A percentile compares a stretch with the other conserved stretches of the same genome.
Evolutionary conservation across 2,113 vertebrate genomes (phyloP).

Genomic region (Thunnus maccoyii): DNA sequence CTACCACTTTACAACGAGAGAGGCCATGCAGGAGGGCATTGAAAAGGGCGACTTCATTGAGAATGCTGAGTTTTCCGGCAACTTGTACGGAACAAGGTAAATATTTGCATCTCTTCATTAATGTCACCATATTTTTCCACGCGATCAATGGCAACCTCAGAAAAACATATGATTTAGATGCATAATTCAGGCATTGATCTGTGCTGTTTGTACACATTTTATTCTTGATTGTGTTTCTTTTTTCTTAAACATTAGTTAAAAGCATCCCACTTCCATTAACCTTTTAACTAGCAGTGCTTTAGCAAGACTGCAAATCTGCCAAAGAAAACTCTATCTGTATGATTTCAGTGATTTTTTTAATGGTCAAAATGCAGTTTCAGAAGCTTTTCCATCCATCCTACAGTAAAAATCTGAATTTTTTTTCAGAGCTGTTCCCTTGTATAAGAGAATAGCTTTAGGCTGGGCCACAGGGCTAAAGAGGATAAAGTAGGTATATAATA

Average conservation of each 20-base stretch:
- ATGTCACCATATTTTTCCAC: neutral
- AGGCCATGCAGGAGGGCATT: slow-evolving; percentile 91
- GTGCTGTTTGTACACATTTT: neutral
- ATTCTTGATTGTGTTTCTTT: neutral
- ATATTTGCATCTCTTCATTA: neutral
- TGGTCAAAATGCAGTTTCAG: neutral
- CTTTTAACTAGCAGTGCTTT: no score
- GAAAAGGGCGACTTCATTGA: slow-evolving; percentile 92
- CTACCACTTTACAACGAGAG: slow-evolving; percentile 93
- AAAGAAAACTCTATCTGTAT: neutral
- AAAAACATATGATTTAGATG: neutral
- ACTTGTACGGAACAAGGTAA: slow-evolving; percentile 97
- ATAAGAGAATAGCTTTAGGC: slow-evolving; percentile 13
- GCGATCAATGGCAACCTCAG: neutral
- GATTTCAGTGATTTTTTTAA: neutral
- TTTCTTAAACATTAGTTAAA: neutral
- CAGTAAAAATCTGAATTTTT: no score
- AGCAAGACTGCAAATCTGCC: neutral
- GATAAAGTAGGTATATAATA: slow-evolving; percentile 45
- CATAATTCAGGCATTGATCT: neutral
- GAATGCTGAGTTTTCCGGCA: slow-evolving; percentile 94
- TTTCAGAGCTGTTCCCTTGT: neutral
- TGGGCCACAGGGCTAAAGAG: slow-evolving; percentile 33
- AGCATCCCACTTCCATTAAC: neutral
- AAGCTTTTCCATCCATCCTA: neutral